A percentile compares a stretch with the other conserved stretches of the same genome.
Conservation (phyloP, 2,888 invertebrate species). For the Agrochola litura region DNA sequence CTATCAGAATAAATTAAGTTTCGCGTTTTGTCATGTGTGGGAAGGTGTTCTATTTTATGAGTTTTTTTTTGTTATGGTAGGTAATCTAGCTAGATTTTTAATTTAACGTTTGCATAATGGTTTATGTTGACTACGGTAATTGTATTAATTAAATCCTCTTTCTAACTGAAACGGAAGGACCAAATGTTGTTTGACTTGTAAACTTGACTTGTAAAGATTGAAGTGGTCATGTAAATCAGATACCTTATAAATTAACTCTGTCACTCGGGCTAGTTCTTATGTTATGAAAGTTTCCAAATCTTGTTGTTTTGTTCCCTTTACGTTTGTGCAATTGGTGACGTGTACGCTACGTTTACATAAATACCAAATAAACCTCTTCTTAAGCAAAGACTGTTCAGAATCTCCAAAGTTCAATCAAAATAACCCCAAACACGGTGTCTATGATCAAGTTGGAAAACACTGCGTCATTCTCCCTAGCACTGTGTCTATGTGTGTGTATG, state of each 20-base stretch:
- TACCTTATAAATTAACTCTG: not conserved
- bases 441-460: constrained; percentile 32
- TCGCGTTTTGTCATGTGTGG: constrained; percentile 60
- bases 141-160: not conserved
- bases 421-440: constrained; percentile 7
- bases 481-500: constrained; percentile 29
- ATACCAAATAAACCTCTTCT: not conserved
- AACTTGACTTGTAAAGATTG: constrained; percentile 6
- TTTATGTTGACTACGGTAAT: constrained; percentile 8
- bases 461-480: constrained; percentile 27
- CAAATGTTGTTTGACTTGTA: not conserved
- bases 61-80: constrained; percentile 24
- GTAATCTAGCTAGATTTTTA: constrained; percentile 32
- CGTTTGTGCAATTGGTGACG: not conserved
- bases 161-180: not conserved
- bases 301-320: not conserved
- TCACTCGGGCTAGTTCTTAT: not conserved
- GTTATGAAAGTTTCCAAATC: not conserved
- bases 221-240: not conserved
- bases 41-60: constrained; percentile 50
- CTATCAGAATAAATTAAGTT: constrained; percentile 62
- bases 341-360: not conserved
- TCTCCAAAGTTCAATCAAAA: not conserved
- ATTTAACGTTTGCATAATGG: constrained; percentile 34
- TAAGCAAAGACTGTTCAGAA: not conserved